These are phyloP conservation scores for Odontamblyopus lacepedii DNA, from an alignment of 2,797 vertebrate species.

Conservation along the genomic window DNA sequence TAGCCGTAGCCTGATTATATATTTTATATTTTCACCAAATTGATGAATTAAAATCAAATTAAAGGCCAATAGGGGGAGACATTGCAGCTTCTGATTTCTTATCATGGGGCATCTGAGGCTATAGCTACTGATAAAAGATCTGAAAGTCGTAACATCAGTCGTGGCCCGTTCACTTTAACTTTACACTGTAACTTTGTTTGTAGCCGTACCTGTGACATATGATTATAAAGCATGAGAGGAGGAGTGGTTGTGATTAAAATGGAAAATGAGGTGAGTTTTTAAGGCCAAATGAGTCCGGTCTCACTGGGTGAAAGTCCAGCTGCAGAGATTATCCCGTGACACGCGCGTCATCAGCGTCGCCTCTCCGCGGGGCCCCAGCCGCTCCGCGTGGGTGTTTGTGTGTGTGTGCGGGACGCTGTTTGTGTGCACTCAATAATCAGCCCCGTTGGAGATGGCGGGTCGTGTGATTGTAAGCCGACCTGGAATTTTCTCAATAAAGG, in stretches of 20 bases:
- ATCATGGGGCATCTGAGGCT: background rate
- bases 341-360: constrained; percentile 73
- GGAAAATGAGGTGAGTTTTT: constrained; percentile 38
- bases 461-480: constrained; percentile 82
- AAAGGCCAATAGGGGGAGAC: constrained; percentile 56
- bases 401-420: constrained; percentile 29
- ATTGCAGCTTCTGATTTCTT: constrained; percentile 8
- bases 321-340: constrained; percentile 72
- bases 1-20: too few species aligned
- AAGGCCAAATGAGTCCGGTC: constrained; percentile 53
- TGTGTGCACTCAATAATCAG: constrained; percentile 64
- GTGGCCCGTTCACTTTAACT: background rate
- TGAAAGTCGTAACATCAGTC: background rate
- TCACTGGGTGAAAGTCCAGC: constrained; percentile 67
- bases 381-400: constrained; percentile 46
- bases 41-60: background rate
- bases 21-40: background rate
- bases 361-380: constrained; percentile 64
- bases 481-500: constrained; percentile 90
- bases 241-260: constrained; percentile 26
- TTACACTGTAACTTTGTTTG: background rate
- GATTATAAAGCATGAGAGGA: constrained; percentile 9
- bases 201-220: background rate
- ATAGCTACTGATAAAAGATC: background rate
- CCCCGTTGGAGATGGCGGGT: constrained; percentile 70